Percentiles rank a stretch among this genome's conserved stretches.
Conservation (phyloP, 1,140 invertebrate genomes). For the Hyles euphorbiae region DNA sequence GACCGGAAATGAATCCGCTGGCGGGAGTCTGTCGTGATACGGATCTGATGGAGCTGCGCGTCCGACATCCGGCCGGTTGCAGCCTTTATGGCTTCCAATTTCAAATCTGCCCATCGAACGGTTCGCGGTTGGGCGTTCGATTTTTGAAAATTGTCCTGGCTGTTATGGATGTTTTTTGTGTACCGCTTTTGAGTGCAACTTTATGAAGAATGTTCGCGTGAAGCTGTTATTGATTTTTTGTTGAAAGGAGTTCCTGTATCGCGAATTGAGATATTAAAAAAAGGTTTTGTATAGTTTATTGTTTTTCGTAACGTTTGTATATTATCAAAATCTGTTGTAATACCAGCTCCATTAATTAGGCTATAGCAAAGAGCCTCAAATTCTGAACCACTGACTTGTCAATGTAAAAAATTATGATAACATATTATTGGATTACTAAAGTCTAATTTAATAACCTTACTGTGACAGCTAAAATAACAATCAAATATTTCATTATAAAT, state of each 20-base stretch:
- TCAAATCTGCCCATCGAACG: slow-evolving; percentile 37
- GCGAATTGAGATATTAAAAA: neutral
- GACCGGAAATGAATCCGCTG: slow-evolving; percentile 68
- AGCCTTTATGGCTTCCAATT: slow-evolving; percentile 69
- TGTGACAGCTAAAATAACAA: too few relatives aligned
- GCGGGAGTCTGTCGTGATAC: slow-evolving; percentile 59
- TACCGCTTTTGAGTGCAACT: neutral
- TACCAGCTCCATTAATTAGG: too few relatives aligned
- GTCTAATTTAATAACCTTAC: too few relatives aligned
- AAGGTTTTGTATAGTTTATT: neutral
- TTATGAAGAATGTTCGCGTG: neutral
- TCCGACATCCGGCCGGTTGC: slow-evolving; percentile 58
- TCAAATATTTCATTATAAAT: too few relatives aligned
- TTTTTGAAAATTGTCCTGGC: slow-evolving; percentile 21
- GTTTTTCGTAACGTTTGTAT: too few relatives aligned
- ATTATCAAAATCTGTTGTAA: too few relatives aligned
- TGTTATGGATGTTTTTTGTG: neutral
- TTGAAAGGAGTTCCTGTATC: neutral
- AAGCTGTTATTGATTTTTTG: neutral
- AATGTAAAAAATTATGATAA: too few relatives aligned
- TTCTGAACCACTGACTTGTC: too few relatives aligned
- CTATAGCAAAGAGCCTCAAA: too few relatives aligned
- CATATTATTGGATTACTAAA: too few relatives aligned
- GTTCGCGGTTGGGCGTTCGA: slow-evolving; percentile 13
- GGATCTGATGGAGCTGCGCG: slow-evolving; percentile 59